Percentiles rank a stretch among this genome's conserved stretches.
Evolutionary conservation across 2,113 vertebrate species (phyloP).

Genomic region (Bathybates hornii): DNA sequence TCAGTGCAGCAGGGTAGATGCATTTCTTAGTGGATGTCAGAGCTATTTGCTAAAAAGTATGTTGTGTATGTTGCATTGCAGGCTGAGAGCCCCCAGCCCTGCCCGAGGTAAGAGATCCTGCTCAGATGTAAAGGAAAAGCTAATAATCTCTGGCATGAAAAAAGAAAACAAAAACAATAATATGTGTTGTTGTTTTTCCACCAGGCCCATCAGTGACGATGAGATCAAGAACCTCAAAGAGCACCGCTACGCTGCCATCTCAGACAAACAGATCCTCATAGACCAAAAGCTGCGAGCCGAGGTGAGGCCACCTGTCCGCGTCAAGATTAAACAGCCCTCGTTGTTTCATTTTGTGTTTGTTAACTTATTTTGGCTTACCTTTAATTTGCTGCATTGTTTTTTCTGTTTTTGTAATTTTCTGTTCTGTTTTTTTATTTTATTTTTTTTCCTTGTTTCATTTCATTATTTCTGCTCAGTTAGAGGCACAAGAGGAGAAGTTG

Average conservation of each 20-base stretch:
- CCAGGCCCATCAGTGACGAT: conserved; percentile 89
- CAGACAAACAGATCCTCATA: conserved; percentile 81
- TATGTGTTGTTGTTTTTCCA: neutral
- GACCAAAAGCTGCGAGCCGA: conserved; percentile 85
- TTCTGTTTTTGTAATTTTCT: conserved; percentile 32
- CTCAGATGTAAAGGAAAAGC: neutral
- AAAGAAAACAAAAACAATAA: neutral
- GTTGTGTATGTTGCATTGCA: conserved; percentile 42
- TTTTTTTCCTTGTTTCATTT: conserved; percentile 48
- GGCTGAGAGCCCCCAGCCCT: conserved; percentile 70
- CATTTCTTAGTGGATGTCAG: neutral
- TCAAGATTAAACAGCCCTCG: neutral
- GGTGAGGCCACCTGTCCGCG: conserved; percentile 60
- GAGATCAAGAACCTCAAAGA: conserved; percentile 86
- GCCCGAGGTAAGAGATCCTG: conserved; percentile 51
- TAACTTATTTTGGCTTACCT: conserved; percentile 19
- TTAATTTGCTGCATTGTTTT: conserved; percentile 60
- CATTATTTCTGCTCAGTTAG: conserved; percentile 95
- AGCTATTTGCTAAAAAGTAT: neutral
- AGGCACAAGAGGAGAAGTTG: conserved; percentile 98
- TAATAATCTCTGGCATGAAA: neutral
- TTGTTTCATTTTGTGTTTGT: conserved; percentile 5
- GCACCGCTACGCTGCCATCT: conserved; percentile 84
- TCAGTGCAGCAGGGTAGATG: neutral
- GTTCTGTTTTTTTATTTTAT: conserved; percentile 42